Percentiles rank a stretch among this genome's conserved stretches.
Evolutionary conservation across 2,888 invertebrate genomes (phyloP).

Genomic region (Dermolepida albohirtum): DNA sequence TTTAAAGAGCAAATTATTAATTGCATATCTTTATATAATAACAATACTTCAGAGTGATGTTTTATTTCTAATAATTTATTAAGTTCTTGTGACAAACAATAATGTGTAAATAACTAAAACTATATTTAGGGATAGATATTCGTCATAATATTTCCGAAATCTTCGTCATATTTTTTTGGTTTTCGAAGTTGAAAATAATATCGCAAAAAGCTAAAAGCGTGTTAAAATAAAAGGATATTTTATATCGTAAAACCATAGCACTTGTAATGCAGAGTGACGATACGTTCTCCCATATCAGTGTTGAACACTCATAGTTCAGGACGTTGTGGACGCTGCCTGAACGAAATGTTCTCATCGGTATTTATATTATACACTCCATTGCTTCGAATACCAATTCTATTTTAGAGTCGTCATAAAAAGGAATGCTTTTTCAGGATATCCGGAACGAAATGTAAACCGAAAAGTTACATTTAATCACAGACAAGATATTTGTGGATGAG

Average conservation of each 20-base stretch:
- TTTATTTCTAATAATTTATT: too few species aligned
- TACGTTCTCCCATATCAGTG: constrained; percentile 43
- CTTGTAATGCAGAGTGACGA: constrained; percentile 37
- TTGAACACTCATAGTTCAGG: constrained; percentile 43
- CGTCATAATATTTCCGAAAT: too few species aligned
- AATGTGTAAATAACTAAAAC: too few species aligned
- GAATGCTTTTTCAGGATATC: not conserved
- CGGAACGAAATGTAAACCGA: not conserved
- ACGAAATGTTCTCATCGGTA: constrained; percentile 46
- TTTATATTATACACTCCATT: constrained; percentile 51
- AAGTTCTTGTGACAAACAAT: too few species aligned
- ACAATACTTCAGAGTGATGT: too few species aligned
- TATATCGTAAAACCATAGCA: constrained; percentile 29
- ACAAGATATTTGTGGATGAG: too few species aligned
- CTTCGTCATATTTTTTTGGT: too few species aligned
- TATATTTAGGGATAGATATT: too few species aligned
- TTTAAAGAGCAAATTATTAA: too few species aligned
- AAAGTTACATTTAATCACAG: too few species aligned
- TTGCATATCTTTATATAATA: too few species aligned
- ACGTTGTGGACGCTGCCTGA: constrained; percentile 42
- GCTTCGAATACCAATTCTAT: constrained; percentile 30
- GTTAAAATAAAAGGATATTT: constrained; percentile 24
- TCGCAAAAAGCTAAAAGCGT: constrained; percentile 12
- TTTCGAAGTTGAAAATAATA: too few species aligned
- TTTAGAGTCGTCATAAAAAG: constrained; percentile 23